Evolutionary conservation across 53 echinoderm and acorn worm genomes (phyloP).

Genomic region (Pentamera pediparva): DNA sequence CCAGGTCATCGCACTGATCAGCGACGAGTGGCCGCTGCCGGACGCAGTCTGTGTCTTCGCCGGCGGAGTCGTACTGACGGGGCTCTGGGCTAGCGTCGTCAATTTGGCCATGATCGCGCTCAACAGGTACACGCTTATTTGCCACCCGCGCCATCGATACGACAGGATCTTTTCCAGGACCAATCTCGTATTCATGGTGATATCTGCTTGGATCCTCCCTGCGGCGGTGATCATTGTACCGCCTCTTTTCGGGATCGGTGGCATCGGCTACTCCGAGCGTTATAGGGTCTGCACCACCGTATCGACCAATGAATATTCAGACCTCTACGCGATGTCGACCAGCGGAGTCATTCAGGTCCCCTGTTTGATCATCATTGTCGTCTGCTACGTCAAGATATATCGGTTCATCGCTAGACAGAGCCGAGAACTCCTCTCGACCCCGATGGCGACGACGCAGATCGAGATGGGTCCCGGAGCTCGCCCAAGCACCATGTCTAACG

Average conservation of each 20-base stretch:
- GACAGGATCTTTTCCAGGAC: conserved; percentile 22
- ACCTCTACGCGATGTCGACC: conserved; percentile 39
- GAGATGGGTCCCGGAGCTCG: background rate
- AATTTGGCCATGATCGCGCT: conserved; percentile 55
- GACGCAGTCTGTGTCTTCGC: conserved; percentile 38
- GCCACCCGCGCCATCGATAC: conserved; percentile 25
- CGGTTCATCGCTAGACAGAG: conserved; percentile 23
- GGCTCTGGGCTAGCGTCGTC: conserved; percentile 42
- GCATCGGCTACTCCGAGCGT: conserved; percentile 44
- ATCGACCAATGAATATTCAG: conserved; percentile 36
- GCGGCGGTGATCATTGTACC: conserved; percentile 14
- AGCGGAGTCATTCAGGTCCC: conserved; percentile 39
- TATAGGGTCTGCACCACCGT: conserved; percentile 46
- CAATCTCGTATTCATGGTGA: conserved; percentile 42
- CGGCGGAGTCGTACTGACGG: conserved; percentile 29
- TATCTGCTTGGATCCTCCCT: conserved; percentile 41
- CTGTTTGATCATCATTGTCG: conserved; percentile 36
- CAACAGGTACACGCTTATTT: conserved; percentile 49
- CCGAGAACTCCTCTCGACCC: conserved; percentile 37
- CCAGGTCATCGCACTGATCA: conserved; percentile 36
- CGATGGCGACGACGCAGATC: background rate
- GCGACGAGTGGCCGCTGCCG: conserved; percentile 43
- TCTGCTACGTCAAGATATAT: conserved; percentile 43
- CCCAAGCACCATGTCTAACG: conserved; percentile 7
- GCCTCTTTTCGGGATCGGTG: conserved; percentile 38